Evolutionary conservation across 2,113 vertebrate species (phyloP).

Genomic region (Channa maculata): DNA sequence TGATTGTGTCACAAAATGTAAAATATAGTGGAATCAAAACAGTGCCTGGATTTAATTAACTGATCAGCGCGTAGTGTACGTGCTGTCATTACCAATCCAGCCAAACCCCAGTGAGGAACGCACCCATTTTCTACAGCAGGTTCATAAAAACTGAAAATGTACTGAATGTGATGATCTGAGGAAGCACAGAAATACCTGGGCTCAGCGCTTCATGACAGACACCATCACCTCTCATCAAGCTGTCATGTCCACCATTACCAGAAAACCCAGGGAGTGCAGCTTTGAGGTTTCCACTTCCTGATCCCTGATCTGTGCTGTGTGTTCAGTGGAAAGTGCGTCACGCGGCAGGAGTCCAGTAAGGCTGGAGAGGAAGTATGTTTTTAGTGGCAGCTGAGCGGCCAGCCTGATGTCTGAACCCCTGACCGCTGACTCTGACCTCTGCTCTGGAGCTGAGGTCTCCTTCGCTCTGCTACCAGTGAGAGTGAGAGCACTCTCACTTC

Average conservation of each 20-base stretch:
- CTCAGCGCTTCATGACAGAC: constrained; percentile 34
- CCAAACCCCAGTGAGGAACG: background rate
- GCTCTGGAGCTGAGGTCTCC: constrained; percentile 6
- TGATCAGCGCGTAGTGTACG: no score
- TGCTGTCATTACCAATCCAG: background rate
- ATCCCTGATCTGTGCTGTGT: constrained; percentile 45
- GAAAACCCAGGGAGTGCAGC: constrained; percentile 35
- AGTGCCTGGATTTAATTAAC: no score
- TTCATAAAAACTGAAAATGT: background rate
- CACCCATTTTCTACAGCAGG: background rate
- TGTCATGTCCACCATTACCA: constrained; percentile 50
- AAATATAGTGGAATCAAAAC: no score
- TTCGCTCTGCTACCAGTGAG: constrained; percentile 50
- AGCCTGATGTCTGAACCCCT: constrained; percentile 58
- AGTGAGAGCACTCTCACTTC: constrained; percentile 58
- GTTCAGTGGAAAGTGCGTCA: constrained; percentile 73
- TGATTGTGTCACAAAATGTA: no score
- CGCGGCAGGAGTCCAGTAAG: constrained; percentile 59
- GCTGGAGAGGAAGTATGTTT: constrained; percentile 65
- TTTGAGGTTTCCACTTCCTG: constrained; percentile 68
- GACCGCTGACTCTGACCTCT: constrained; percentile 56
- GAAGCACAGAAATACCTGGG: constrained; percentile 15
- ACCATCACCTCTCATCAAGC: constrained; percentile 50
- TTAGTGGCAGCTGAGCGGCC: constrained; percentile 32
- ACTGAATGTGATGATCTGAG: constrained; percentile 19